phyloP scores from a whole-genome alignment of 2,888 invertebrate genomes.

The Diploptera punctata region DNA sequence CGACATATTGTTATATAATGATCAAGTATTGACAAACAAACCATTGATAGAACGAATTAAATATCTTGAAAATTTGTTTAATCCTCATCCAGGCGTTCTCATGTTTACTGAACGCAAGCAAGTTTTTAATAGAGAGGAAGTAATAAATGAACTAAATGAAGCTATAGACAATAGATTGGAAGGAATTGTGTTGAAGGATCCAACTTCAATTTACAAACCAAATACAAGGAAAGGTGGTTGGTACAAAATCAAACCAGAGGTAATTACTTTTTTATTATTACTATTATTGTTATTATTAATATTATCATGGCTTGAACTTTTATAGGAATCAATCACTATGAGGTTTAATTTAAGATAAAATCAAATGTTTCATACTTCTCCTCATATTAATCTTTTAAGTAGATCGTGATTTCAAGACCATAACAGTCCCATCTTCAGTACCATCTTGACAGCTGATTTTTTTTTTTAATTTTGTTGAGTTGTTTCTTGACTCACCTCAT shows the following conservation, averaged over 20 bases:
- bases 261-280: too few relatives aligned
- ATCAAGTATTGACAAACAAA: conserved; percentile 69
- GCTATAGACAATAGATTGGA: conserved; percentile 86
- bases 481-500: too few relatives aligned
- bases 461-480: too few relatives aligned
- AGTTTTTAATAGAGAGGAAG: conserved; percentile 66
- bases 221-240: conserved; percentile 83
- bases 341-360: too few relatives aligned
- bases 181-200: conserved; percentile 86
- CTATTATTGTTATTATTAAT: too few relatives aligned
- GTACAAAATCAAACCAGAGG: conserved; percentile 92
- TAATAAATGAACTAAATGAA: conserved; percentile 76
- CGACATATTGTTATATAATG: conserved; percentile 85
- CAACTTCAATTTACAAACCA: conserved; percentile 79
- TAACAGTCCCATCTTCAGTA: too few relatives aligned
- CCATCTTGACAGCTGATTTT: too few relatives aligned
- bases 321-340: too few relatives aligned
- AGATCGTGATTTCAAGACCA: too few relatives aligned
- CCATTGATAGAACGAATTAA: conserved; percentile 71
- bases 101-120: conserved; percentile 64
- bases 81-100: conserved; percentile 71
- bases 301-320: too few relatives aligned
- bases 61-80: conserved; percentile 68
- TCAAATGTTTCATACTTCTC: too few relatives aligned
- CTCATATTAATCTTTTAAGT: too few relatives aligned